A percentile compares a stretch with the other conserved stretches of the same genome.
phyloP scores from a whole-genome alignment of 2,797 vertebrate genomes.

The Rhinichthys osculus region DNA sequence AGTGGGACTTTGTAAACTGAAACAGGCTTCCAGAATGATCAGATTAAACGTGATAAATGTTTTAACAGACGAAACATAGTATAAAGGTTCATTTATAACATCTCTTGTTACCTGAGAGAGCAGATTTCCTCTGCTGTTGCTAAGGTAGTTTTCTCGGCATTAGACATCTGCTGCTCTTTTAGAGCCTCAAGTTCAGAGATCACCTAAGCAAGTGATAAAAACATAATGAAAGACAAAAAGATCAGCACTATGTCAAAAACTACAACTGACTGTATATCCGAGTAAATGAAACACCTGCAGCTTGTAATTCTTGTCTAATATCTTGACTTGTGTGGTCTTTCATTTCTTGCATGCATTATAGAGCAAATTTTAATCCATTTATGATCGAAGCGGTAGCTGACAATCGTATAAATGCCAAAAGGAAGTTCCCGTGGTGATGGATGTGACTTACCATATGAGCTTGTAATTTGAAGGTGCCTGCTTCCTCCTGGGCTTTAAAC shows the following conservation, averaged over 20 bases:
- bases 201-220: constrained; percentile 73
- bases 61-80: neutral
- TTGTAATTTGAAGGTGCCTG: constrained; percentile 85
- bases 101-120: constrained; percentile 81
- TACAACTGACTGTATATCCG: neutral
- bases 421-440: constrained; percentile 2
- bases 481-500: constrained; percentile 87
- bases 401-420: constrained; percentile 31
- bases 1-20: neutral
- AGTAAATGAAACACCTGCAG: constrained; percentile 11
- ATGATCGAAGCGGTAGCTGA: neutral
- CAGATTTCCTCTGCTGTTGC: constrained; percentile 83
- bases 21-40: neutral
- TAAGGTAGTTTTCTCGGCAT: constrained; percentile 71
- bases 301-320: neutral
- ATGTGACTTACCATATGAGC: constrained; percentile 84
- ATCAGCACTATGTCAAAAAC: constrained; percentile 13
- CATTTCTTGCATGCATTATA: constrained; percentile 10
- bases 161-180: constrained; percentile 80
- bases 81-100: neutral
- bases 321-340: neutral
- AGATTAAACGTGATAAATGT: neutral
- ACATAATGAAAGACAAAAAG: neutral
- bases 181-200: constrained; percentile 86
- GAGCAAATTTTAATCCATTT: neutral